Base-by-base conservation (phyloP, 2,113 vertebrate species). In the Lipophrys pholis region DNA sequence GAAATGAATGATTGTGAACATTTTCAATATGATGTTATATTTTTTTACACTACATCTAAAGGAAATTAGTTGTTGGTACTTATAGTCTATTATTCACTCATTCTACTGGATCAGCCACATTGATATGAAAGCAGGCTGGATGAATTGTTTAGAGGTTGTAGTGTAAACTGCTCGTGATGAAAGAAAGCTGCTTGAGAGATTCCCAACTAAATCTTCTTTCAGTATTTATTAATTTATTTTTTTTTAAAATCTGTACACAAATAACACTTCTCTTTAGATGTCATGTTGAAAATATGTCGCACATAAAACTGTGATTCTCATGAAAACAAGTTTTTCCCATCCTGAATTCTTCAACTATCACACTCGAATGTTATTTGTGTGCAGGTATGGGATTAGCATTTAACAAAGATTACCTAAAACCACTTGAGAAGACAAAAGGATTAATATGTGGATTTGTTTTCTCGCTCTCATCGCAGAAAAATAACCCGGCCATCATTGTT, bases 401-500 rank as follows among this genome's bases (percentile, higher is more conserved):
- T 50, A n/a, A 64, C 66, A 64, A 30, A 58, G 62, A 84, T 80
- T 67, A 81, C 56, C 52, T 39, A 48, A 55, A 68, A 49, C 5
- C 38, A 64, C 43, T 49, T 46, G 15, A 62, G 46, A 85, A 65
- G 49, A 54, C 56, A 73, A 48, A 51, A 60, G 39, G 77, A 83
- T 90, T 80, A 82, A 76, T 38, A 4, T 30, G 4, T 61, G 50
- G 51, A 65, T 43, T 69, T 81, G 42, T 78, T 45, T 78, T 68
- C 64, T 43, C 40, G 56, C 68, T 87, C 73, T 89, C 48, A 69
- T 88, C 90, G 56, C 84, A 99, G 98, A 99, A 98, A 96, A 99
- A 99, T 87, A 99, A 99, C 90, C 98, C 98, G 5, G 93, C 92
- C 40, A 89, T 99, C 69, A 9, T 99, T 14, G 56, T 98, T 55